Evolutionary conservation across 2,888 invertebrate genomes (phyloP).

Genomic region (Rhabditoides inermis): DNA sequence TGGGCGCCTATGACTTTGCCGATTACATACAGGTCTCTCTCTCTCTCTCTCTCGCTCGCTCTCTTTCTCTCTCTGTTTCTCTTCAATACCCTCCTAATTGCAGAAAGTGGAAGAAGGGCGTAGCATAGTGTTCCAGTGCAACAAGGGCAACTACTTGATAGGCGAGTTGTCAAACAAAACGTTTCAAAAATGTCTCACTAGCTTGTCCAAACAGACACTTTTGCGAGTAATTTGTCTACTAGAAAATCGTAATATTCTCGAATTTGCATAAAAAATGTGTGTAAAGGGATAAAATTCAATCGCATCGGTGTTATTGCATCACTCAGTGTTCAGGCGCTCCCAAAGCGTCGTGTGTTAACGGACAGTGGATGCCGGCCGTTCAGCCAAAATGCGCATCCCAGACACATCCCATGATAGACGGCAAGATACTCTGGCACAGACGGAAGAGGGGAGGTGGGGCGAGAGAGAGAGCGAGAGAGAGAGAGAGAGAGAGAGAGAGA

Average conservation of each 20-base stretch:
- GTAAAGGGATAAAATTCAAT: no score
- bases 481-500: neutral
- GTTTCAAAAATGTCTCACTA: neutral
- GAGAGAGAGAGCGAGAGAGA: no score
- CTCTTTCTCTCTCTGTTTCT: no score
- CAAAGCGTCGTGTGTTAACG: slow-evolving; percentile 50
- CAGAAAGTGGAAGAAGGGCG: slow-evolving; percentile 46
- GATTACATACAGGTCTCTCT: slow-evolving; percentile 52
- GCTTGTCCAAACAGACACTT: neutral
- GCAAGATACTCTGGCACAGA: slow-evolving; percentile 47
- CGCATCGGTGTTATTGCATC: no score
- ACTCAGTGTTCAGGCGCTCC: slow-evolving; percentile 51
- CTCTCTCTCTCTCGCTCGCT: no score
- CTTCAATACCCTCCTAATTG: no score
- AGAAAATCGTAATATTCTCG: neutral
- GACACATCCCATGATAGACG: slow-evolving; percentile 50
- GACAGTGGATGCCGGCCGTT: slow-evolving; percentile 47
- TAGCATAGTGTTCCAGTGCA: slow-evolving; percentile 51
- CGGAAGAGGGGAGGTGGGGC: slow-evolving; percentile 15
- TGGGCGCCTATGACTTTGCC: slow-evolving; percentile 56
- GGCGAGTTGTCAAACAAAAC: slow-evolving; percentile 29
- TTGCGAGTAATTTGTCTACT: neutral
- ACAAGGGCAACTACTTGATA: slow-evolving; percentile 50
- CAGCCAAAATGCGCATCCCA: slow-evolving; percentile 48
- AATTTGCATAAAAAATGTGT: neutral